These are phyloP conservation scores for Brachyhypopomus gauderio DNA, from an alignment of 2,113 vertebrate species.

Conservation along the genomic window DNA sequence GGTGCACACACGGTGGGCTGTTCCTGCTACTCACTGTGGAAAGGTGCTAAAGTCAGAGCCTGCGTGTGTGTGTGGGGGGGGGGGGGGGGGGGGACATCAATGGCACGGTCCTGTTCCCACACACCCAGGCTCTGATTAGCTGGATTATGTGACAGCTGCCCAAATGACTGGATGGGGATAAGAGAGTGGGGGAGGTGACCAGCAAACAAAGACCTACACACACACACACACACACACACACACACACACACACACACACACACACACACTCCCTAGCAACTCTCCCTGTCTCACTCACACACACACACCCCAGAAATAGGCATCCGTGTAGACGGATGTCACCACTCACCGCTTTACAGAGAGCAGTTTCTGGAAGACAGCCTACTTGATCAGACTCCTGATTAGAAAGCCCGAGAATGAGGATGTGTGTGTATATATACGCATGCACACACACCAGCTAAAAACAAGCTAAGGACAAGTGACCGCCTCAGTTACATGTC, in stretches of 20 bases:
- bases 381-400: conserved; percentile 20
- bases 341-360: neutral
- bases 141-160: conserved; percentile 85
- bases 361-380: conserved; percentile 19
- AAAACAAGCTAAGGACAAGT: conserved; percentile 18
- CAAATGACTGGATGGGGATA: conserved; percentile 71
- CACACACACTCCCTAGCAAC: conserved; percentile 27
- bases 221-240: conserved; percentile 38
- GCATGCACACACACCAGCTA: neutral
- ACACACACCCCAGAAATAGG: conserved; percentile 15
- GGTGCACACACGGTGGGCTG: neutral
- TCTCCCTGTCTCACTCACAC: too few species aligned
- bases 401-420: conserved; percentile 39
- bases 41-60: conserved; percentile 32
- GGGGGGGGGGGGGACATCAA: neutral
- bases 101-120: conserved; percentile 53
- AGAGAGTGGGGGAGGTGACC: conserved; percentile 59
- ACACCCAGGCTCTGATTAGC: conserved; percentile 72
- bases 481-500: neutral
- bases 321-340: neutral
- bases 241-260: conserved; percentile 39
- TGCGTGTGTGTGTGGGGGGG: conserved; percentile 4
- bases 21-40: conserved; percentile 6
- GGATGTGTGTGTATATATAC: conserved; percentile 32
- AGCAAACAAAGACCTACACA: conserved; percentile 76